These are phyloP conservation scores for Thymelicus acteon DNA, from an alignment of 2,888 invertebrate genomes.

Conservation along the genomic window DNA sequence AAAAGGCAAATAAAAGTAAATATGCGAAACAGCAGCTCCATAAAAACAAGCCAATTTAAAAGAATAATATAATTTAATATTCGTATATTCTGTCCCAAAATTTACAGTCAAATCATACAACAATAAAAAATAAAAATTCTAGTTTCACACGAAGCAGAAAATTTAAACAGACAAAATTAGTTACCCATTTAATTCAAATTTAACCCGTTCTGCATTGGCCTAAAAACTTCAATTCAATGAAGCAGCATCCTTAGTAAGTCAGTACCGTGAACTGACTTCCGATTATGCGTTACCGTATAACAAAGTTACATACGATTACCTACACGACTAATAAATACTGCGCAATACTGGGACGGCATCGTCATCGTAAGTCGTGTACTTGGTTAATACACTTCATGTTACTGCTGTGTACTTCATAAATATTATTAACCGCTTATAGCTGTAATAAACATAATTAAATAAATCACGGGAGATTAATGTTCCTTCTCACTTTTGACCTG, in stretches of 20 bases:
- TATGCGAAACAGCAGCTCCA: no score
- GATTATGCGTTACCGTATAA: slow-evolving; percentile 14
- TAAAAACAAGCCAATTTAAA: no score
- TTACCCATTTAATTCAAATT: no score
- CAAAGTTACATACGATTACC: slow-evolving; percentile 65
- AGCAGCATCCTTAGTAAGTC: neutral
- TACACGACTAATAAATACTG: slow-evolving; percentile 65
- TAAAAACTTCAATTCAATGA: neutral
- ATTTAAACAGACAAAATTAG: no score
- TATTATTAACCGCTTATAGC: slow-evolving; percentile 44
- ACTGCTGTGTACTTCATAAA: slow-evolving; percentile 43
- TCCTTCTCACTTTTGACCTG: slow-evolving; percentile 48
- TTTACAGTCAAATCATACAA: no score
- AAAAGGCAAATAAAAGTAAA: no score
- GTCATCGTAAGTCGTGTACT: slow-evolving; percentile 40
- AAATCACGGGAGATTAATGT: slow-evolving; percentile 48
- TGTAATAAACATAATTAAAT: slow-evolving; percentile 48
- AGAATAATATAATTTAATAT: no score
- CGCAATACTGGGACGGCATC: slow-evolving; percentile 44
- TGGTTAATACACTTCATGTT: slow-evolving; percentile 42
- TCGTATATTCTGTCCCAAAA: no score
- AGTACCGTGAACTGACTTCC: neutral
- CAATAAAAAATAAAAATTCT: no score
- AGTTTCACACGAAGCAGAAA: no score
- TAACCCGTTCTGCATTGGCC: neutral